Evolutionary conservation across 2,113 vertebrate species (phyloP).

Genomic region (Charadrius vociferus): DNA sequence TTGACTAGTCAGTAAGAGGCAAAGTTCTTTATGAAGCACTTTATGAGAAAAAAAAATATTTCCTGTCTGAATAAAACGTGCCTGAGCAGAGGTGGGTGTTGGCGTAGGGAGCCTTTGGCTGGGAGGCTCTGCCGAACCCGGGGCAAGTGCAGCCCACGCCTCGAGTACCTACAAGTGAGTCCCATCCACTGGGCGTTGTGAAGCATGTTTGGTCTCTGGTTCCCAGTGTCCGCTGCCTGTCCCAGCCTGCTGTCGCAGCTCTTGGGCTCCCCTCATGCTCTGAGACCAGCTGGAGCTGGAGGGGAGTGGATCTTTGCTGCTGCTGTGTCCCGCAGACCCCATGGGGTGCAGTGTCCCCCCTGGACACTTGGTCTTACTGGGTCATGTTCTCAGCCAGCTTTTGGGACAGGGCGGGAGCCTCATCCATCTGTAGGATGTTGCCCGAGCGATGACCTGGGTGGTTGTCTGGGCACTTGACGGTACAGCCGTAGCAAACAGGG

Average conservation of each 20-base stretch:
- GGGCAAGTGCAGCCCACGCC: background rate
- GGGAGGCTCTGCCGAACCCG: background rate
- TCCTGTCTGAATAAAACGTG: background rate
- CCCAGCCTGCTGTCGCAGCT: background rate
- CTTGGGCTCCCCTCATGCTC: background rate
- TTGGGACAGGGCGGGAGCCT: background rate
- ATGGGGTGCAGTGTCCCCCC: background rate
- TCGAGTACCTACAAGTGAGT: background rate
- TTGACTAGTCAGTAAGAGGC: constrained; percentile 14
- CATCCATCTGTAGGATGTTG: background rate
- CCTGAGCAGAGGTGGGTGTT: background rate
- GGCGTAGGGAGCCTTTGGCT: background rate
- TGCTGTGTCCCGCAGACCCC: background rate
- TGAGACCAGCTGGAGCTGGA: background rate
- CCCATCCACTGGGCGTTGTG: background rate
- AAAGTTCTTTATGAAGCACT: constrained; percentile 30
- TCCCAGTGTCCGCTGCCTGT: background rate
- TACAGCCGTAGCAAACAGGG: background rate
- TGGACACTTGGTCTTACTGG: background rate
- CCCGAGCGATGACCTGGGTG: background rate
- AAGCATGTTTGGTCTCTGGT: background rate
- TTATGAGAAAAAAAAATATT: background rate
- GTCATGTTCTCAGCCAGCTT: background rate
- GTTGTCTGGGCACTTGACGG: background rate
- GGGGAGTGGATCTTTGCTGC: background rate